Evolutionary conservation across 2,797 vertebrate species (phyloP), one percentile per base, ranked within the genome.

Genomic region (Crax fasciolata): DNA sequence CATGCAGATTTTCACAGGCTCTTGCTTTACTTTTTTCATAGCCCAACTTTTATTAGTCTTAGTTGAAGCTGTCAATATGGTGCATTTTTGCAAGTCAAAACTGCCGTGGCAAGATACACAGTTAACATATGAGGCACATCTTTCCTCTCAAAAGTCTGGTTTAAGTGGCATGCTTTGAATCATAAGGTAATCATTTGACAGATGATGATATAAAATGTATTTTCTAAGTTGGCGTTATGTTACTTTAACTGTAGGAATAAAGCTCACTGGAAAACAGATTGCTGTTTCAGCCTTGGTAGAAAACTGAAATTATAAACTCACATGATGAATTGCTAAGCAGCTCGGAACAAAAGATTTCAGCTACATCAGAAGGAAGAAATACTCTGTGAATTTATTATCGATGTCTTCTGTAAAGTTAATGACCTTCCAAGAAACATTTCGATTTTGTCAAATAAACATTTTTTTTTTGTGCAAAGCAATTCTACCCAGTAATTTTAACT

Each of bases 161-260:
- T 93, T 86, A 92, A 95, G 76, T 81, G 70, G 78, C 74, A 93
- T 84, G 28, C 81, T 94, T 81, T 94, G 90, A 95, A 95, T 93
- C 81, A 87, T 30, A 59, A 18, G 7, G 68, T 89, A 92, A 89
- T 93, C 81, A 85, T 89, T 67, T 82, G 81, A 96, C 81, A 92
- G 86, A 84, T 79, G 59, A 94, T 84, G 74, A 90, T 87, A 89
- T 24, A 84, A 90, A 90, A 95, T 76, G 51, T 9, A 38, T 79
- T 90, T 93, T 70, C 63, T 70, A 73, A 90, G 48, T 13, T 89
- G 67, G 55, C 48, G 79, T 90, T 93, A 52, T 48, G 49, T 55
- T 87, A 44, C 75, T 75, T 80, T 87, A 93, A 87, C 78, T 85
- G 41, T 54, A 87, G 49, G 75, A 83, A 92, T 74, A 92, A 91